A percentile compares a stretch with the other conserved stretches of the same genome.
Conservation (phyloP, 2,113 vertebrate species). For the Cyanoramphus novaezelandiae region DNA sequence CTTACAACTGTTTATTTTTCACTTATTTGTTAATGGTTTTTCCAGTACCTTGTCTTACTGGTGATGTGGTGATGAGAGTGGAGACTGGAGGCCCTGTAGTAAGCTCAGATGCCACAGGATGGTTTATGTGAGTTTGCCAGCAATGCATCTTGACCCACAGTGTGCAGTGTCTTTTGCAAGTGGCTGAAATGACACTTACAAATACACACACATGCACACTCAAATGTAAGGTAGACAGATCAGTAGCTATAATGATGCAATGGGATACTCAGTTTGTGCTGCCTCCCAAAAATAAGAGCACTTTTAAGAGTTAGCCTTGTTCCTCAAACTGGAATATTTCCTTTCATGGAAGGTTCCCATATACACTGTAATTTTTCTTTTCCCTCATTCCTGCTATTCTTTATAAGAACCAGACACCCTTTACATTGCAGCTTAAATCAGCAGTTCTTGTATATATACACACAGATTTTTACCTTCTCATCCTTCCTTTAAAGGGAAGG, state of each 20-base stretch:
- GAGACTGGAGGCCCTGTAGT: neutral
- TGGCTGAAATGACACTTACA: neutral
- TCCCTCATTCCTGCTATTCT: neutral
- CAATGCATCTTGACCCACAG: neutral
- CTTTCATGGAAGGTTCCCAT: neutral
- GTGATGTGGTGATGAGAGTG: neutral
- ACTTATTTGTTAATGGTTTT: neutral
- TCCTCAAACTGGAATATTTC: neutral
- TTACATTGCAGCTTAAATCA: neutral
- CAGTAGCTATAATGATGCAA: accelerated
- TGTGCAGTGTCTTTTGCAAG: neutral
- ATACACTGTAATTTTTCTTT: accelerated
- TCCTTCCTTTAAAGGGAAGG: neutral
- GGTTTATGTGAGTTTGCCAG: neutral
- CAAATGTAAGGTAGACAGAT: accelerated
- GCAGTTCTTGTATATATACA: neutral
- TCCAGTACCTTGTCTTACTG: neutral
- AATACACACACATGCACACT: accelerated
- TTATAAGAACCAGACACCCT: neutral
- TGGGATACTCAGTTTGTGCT: neutral
- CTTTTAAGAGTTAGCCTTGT: neutral
- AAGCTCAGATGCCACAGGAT: neutral
- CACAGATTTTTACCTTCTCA: neutral
- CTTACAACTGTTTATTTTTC: neutral
- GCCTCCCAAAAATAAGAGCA: neutral